These are phyloP conservation scores for Ranitomeya variabilis DNA, from an alignment of 2,113 vertebrate genomes.

Conservation along the genomic window DNA sequence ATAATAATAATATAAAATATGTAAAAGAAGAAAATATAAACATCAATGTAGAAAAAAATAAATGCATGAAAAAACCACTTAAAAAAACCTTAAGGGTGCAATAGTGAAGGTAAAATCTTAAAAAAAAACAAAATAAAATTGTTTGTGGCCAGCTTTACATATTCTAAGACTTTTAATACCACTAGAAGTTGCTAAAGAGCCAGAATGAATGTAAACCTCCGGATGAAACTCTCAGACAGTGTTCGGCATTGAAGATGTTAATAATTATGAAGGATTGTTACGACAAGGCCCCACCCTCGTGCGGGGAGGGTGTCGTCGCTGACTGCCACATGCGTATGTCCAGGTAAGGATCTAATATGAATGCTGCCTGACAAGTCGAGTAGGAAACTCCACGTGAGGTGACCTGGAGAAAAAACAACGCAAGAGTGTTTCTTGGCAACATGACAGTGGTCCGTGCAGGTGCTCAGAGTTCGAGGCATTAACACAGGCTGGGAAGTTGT, in stretches of 20 bases:
- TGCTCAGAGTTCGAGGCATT: background rate
- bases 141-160: background rate
- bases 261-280: slow-evolving; percentile 12
- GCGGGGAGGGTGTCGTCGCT: slow-evolving; percentile 39
- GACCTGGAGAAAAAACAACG: background rate
- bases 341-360: slow-evolving; percentile 50
- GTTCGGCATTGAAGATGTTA: background rate
- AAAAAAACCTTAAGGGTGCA: background rate
- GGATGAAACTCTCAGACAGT: background rate
- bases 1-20: background rate
- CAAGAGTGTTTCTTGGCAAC: slow-evolving; percentile 37
- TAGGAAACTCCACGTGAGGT: slow-evolving; percentile 39
- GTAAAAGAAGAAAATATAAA: no score
- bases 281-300: slow-evolving; percentile 17
- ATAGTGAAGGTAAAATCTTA: background rate
- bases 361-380: slow-evolving; percentile 53
- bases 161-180: background rate
- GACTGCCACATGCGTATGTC: slow-evolving; percentile 25
- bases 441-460: slow-evolving; percentile 5
- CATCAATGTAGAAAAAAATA: no score
- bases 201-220: background rate
- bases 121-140: background rate
- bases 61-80: no score
- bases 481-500: background rate
- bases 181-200: background rate